Conservation (phyloP, 1,140 invertebrate genomes). For the Meloidogyne floridensis region DNA sequence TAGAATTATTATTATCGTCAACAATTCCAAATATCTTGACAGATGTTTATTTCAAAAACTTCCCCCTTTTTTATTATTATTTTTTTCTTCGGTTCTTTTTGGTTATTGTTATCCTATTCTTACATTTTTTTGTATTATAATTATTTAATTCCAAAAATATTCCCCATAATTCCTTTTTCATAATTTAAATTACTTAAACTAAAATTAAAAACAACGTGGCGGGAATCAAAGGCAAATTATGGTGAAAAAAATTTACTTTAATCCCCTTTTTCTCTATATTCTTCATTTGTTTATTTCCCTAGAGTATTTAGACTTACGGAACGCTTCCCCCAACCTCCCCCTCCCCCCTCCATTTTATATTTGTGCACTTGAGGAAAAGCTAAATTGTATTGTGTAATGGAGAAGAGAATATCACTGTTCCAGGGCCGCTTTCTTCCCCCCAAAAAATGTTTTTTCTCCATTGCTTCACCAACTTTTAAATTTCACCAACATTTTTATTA, state of each 20-base stretch:
- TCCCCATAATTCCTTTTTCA: not conserved
- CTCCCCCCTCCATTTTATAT: not conserved
- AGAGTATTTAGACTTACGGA: slow-evolving; percentile 3
- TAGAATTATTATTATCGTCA: too few relatives aligned
- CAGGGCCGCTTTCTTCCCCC: not conserved
- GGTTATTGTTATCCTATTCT: too few relatives aligned
- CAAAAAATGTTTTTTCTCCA: not conserved
- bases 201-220: not conserved
- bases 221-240: not conserved
- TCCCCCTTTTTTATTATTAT: too few relatives aligned
- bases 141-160: too few relatives aligned
- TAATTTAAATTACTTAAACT: not conserved
- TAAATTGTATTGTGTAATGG: not conserved
- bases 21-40: too few relatives aligned
- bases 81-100: too few relatives aligned
- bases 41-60: too few relatives aligned
- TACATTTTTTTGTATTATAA: too few relatives aligned
- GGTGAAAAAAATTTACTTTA: not conserved
- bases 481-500: not conserved
- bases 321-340: not conserved
- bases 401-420: slow-evolving; percentile 6
- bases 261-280: not conserved
- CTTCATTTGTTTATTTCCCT: slow-evolving; percentile 7
- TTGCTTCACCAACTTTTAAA: not conserved
- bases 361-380: not conserved